Base-by-base conservation (phyloP, 2,888 invertebrate species). In the Diploptera punctata region DNA sequence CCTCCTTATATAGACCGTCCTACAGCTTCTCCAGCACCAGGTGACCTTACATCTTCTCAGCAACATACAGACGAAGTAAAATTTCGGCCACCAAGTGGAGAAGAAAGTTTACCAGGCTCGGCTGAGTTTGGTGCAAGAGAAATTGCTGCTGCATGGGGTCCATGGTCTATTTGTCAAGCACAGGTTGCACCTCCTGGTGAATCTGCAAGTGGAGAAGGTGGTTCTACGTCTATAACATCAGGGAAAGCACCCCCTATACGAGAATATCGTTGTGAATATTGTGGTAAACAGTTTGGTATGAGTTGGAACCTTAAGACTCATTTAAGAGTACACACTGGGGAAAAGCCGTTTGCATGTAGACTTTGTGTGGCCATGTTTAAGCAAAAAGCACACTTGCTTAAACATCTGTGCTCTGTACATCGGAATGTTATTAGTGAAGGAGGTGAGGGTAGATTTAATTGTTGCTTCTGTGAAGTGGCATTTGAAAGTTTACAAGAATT, bases 271-370 rank as follows among this genome's bases (percentile, higher is more conserved):
- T 95, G 94, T 81, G 93, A 93, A 81, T 94, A 94, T 82, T 94
- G 94, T 82, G 94, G 94, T 71, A 95, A 95, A 83, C 94, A 94
- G 83, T 95, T 95, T 79, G 94, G 94, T 74, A 94, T 94, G 94
- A 94, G 94, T 73, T 95, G 94, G 94, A 95, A 95, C 86, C 87
- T 95, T 80, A 95, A 95, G 83, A 95, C 94, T 75, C 94, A 94
- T 83, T 86, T 94, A 72, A 87, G 94, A 80, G 94, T 95, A 24
- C 94, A 94, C 80, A 95, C 94, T 0, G 94, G 94, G 73, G 94
- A 95, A 79, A 95, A 94, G 81, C 94, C 94, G 0, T 95, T 95
- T 81, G 94, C 94, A 77, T 95, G 94, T 86, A 88, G 94, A 78
- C 87, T 94, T 61, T 95, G 94, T 81, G 93, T 94, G 73, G 94